These are phyloP conservation scores for Gadus macrocephalus DNA, from an alignment of 2,113 vertebrate species.

Conservation along the genomic window DNA sequence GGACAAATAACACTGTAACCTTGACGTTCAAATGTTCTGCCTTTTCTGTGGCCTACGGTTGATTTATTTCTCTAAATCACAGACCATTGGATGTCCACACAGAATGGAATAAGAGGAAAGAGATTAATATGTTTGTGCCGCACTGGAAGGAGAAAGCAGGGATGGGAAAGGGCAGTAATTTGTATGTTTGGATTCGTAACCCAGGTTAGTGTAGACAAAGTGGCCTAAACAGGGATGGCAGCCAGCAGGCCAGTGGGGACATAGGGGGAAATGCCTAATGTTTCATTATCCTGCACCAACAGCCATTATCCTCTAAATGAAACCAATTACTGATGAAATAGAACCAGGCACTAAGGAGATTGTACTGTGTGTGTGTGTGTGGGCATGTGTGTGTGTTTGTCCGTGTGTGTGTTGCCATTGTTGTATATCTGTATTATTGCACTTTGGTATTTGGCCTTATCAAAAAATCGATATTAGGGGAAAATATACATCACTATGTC, in stretches of 20 bases:
- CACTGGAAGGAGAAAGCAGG: slow-evolving; percentile 20
- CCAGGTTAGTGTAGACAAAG: slow-evolving; percentile 37
- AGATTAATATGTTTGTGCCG: slow-evolving; percentile 43
- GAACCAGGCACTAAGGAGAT: slow-evolving; percentile 19
- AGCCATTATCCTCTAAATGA: slow-evolving; percentile 53
- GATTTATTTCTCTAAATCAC: slow-evolving; percentile 36
- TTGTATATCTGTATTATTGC: not conserved
- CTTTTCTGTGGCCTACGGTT: slow-evolving; percentile 46
- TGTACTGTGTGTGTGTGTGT: slow-evolving; percentile 19
- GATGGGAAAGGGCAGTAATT: slow-evolving; percentile 14
- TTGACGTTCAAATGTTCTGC: slow-evolving; percentile 35
- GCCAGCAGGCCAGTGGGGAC: slow-evolving; percentile 30
- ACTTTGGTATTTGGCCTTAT: slow-evolving; percentile 5
- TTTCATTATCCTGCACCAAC: slow-evolving; percentile 53
- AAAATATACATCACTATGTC: not conserved
- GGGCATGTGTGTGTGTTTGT: slow-evolving; percentile 19
- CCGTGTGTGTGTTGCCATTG: slow-evolving; percentile 14
- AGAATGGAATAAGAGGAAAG: slow-evolving; percentile 5
- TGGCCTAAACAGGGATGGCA: slow-evolving; percentile 36
- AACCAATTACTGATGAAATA: slow-evolving; percentile 55
- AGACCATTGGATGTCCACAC: slow-evolving; percentile 3
- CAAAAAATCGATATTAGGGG: slow-evolving; percentile 14
- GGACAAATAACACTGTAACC: slow-evolving; percentile 40
- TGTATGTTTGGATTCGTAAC: slow-evolving; percentile 31
- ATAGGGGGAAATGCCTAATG: slow-evolving; percentile 50